Base-by-base conservation (phyloP, 2,888 invertebrate species). In the Leistus spinibarbis region DNA sequence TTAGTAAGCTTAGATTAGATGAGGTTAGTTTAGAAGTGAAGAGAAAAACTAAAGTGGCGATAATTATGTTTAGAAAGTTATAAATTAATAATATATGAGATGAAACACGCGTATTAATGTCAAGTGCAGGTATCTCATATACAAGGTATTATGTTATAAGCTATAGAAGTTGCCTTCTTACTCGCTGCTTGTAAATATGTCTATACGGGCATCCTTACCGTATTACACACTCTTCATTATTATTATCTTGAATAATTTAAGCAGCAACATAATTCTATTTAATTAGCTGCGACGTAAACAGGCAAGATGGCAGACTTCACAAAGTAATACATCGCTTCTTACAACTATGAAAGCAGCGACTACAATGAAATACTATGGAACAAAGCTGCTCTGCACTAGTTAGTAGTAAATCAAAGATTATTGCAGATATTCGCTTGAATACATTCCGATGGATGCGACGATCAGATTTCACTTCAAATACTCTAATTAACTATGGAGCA, bases 371-470 rank as follows among this genome's bases (percentile, higher is more conserved):
- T 17, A 60, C 17, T 13, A 60, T 10, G 10, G 60, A 17, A 60
- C 17, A 60, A 60, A 20, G 19, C 16, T n/a, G 16, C 60, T 5
- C 3, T 2, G 5, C 1, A 13, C 7, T 7, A 40, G 10, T 60
- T 5, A 16, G 20, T 19, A 60, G 20, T 60, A 60, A 60, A 60
- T 60, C 60, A 60, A 19, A 60, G 60, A 60, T 60, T 60, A 60
- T 60, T 60, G 19, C 60, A 19, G 60, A 19, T 60, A 3, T 60
- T 22, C 60, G 20, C n/a, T n/a, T 60, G 60, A 60, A 60, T 60
- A 60, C 56, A 19, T 56, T n/a, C 13, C 56, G 17, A 7, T 13
- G 60, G 17, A 10, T 20, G 16, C 56, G 17, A 7, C 19, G 60
- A 19, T 10, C 60, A 40, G 40, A 60, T 60, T 60, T 19, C 19